Conservation (phyloP, 2,113 vertebrate species). For the Neomonachus schauinslandi region DNA sequence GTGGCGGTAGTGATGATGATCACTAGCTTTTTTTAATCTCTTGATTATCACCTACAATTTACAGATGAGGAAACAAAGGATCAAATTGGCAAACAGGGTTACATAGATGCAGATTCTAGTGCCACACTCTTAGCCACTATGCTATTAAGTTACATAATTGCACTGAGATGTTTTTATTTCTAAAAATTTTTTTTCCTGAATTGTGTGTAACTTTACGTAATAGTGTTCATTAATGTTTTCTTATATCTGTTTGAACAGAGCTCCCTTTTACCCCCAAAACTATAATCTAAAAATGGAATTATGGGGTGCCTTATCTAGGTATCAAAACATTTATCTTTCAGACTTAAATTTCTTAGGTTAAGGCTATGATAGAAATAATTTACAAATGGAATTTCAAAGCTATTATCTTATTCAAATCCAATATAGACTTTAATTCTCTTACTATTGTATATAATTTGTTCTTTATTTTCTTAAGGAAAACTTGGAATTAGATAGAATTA, state of each 20-base stretch:
- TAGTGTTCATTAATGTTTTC: slow-evolving; percentile 28
- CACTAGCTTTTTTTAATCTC: background rate
- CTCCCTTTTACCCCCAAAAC: background rate
- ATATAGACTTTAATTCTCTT: slow-evolving; percentile 45
- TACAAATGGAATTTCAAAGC: slow-evolving; percentile 50
- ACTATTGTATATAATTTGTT: background rate
- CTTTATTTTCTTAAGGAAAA: slow-evolving; percentile 27
- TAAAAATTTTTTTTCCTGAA: background rate
- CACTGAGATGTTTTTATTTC: slow-evolving; percentile 2
- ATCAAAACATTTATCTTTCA: slow-evolving; percentile 52
- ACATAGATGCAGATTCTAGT: background rate
- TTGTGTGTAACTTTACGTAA: background rate
- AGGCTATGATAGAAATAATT: slow-evolving; percentile 36
- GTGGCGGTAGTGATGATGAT: background rate
- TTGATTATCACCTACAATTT: background rate
- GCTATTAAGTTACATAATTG: slow-evolving; percentile 1
- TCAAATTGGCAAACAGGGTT: background rate
- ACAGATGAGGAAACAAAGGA: slow-evolving; percentile 21
- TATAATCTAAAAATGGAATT: slow-evolving; percentile 45
- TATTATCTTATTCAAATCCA: background rate
- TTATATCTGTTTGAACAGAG: slow-evolving; percentile 29
- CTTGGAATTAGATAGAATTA: background rate
- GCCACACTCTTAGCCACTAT: background rate
- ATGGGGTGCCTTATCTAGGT: background rate
- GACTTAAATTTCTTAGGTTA: slow-evolving; percentile 33